Conservation (phyloP, 2,797 vertebrate species). For the Iguana delicatissima region DNA sequence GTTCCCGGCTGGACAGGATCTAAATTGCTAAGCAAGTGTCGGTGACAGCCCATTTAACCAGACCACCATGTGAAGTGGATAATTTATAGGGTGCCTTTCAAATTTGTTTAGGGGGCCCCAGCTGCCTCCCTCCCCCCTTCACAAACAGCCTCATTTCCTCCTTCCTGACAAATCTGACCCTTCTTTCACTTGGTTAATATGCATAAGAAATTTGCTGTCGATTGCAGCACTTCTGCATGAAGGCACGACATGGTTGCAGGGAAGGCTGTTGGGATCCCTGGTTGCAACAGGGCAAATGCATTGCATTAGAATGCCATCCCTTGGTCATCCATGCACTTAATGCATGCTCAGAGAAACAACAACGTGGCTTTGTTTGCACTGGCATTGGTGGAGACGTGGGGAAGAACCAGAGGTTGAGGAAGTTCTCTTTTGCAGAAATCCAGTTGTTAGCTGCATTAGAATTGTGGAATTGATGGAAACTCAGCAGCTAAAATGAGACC, state of each 20-base stretch:
- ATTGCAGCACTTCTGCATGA: background rate
- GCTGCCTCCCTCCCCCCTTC: fast-evolving
- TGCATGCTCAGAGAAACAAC: background rate
- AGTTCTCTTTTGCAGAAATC: no score
- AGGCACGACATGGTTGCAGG: background rate
- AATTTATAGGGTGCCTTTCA: conserved; percentile 25
- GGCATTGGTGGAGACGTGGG: background rate
- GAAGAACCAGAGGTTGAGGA: background rate
- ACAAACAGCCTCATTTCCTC: background rate
- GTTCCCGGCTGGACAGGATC: background rate
- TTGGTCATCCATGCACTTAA: background rate
- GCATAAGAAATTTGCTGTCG: background rate
- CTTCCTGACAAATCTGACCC: conserved; percentile 11
- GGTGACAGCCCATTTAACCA: background rate
- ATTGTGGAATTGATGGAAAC: no score
- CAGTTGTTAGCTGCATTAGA: no score
- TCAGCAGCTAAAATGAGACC: no score
- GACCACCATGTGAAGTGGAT: conserved; percentile 20
- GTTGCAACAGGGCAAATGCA: no score
- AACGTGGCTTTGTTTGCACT: no score
- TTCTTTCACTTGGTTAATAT: background rate
- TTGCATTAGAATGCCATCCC: background rate
- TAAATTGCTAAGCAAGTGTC: background rate
- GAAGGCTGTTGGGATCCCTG: background rate
- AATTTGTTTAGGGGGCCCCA: background rate